These are phyloP conservation scores for Perodicticus potto DNA, from an alignment of 2,797 vertebrate genomes.

Conservation along the genomic window DNA sequence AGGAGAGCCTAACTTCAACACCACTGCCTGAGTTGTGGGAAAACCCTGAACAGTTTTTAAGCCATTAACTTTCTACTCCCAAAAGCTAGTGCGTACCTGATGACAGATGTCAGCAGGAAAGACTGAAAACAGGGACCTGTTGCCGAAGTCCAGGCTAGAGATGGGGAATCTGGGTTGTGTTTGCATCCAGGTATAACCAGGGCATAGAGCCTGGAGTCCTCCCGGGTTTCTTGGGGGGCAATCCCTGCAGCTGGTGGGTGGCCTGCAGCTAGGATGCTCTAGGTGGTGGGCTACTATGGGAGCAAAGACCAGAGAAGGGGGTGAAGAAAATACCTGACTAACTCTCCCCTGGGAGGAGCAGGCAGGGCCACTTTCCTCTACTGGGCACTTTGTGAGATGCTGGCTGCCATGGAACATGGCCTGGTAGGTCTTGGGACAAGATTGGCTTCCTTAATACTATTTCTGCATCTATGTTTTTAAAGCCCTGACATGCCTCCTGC, in stretches of 20 bases:
- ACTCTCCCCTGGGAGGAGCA: not conserved
- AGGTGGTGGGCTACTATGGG: not conserved
- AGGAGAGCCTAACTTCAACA: not conserved
- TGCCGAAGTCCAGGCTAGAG: not conserved
- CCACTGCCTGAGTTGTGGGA: too few species aligned
- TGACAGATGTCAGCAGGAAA: not conserved
- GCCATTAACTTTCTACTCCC: not conserved
- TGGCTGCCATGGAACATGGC: not conserved
- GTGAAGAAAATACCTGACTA: not conserved
- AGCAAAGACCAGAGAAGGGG: not conserved
- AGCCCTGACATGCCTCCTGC: slow-evolving; percentile 53
- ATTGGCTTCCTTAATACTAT: rapidly evolving
- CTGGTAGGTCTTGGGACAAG: not conserved
- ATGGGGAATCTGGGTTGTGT: not conserved
- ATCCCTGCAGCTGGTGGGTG: rapidly evolving
- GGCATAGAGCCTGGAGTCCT: not conserved
- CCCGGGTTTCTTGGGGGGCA: not conserved
- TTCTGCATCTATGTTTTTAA: not conserved
- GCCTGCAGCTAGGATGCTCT: not conserved
- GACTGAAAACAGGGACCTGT: not conserved
- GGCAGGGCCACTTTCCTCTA: not conserved
- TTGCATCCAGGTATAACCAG: not conserved
- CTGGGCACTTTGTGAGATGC: not conserved
- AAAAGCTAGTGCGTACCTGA: rapidly evolving
- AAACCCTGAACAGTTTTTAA: not conserved